These are phyloP conservation scores for Phymorhynchus buccinoides DNA, from an alignment of 1,140 invertebrate genomes.

Conservation along the genomic window DNA sequence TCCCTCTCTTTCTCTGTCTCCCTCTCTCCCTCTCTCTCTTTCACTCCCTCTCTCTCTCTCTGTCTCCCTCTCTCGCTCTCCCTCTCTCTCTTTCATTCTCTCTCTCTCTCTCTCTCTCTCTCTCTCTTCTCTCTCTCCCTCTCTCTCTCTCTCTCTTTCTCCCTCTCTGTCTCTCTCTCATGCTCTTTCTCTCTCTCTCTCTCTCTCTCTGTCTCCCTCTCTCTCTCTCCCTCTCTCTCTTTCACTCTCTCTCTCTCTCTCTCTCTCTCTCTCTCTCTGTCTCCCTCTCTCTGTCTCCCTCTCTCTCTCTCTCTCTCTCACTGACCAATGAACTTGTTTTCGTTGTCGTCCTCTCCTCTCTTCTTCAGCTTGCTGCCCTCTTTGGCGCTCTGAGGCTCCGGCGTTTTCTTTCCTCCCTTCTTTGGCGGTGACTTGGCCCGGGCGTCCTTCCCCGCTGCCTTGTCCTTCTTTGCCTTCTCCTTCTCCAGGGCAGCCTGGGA, in stretches of 20 bases:
- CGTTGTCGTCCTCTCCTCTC: constrained; percentile 70
- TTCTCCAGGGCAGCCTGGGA: constrained; percentile 60
- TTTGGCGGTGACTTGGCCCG: constrained; percentile 67
- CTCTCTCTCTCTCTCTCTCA: background rate
- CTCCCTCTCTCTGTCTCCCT: background rate
- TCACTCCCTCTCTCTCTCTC: too few species aligned
- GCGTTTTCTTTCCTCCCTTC: constrained; percentile 68
- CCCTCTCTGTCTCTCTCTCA: too few species aligned
- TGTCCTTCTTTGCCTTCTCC: constrained; percentile 61
- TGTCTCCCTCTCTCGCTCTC: too few species aligned
- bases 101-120: too few species aligned
- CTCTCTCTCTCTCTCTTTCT: too few species aligned
- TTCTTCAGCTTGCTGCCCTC: constrained; percentile 71
- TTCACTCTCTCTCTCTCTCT: background rate
- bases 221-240: too few species aligned
- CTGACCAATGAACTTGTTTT: constrained; percentile 71
- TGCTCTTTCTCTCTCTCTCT: too few species aligned
- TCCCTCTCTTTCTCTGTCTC: too few species aligned
- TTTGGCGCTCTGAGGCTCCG: constrained; percentile 68
- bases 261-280: background rate
- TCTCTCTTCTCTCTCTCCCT: too few species aligned
- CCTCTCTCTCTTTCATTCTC: too few species aligned
- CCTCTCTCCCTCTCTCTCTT: too few species aligned
- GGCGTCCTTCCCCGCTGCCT: constrained; percentile 55
- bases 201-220: too few species aligned